Base-by-base conservation (phyloP, 1,140 invertebrate genomes). In the Caenorhabditis briggsae region DNA sequence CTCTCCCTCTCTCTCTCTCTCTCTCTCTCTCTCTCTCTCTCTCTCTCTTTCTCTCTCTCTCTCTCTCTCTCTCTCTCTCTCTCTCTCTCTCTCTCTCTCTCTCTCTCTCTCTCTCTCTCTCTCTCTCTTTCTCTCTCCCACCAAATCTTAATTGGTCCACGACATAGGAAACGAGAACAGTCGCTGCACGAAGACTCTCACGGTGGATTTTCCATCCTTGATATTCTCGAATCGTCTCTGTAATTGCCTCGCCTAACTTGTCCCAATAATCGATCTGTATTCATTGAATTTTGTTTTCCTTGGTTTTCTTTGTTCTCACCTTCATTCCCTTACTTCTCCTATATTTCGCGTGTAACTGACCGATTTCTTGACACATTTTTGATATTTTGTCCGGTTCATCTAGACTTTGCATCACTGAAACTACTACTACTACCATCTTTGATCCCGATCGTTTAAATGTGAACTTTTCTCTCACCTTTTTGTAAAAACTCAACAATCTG, bases 171-270 rank as follows among this genome's bases (percentile, higher is more conserved):
- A 88, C 87, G 46, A 88, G 83, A 20, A 88, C 61, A 55, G 64
- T 88, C 20, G 83, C 61, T 16, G 87, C 87, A 8, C 88, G 61
- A n/a, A 88, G 83, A 55, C 86, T 88, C 53, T 88, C 88, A 11
- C 88, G 23, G 41, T 88, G 88, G 9, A 70, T 84, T 58, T 82
- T 65, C 88, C 88, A 88, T 18, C 88, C 88, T 46, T 88, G 83
- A 56, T 86, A 88, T 59, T 88, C 88, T 33, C 88, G 88, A 56
- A 86, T 86, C 5, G 88, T 86, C 70, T 88, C 87, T 18, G 87
- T 88, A 5, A 88, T 86, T 43, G 88, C 87, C 56, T 88, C 88
- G 20, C 88, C 88, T 16, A 88, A 46, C n/a, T 87, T 84, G 59
- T 88, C 88, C 88, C 88, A 88, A 46, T 85, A 87, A 59, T 87